Conservation (phyloP, 2,113 vertebrate genomes). For the Thymallus thymallus region DNA sequence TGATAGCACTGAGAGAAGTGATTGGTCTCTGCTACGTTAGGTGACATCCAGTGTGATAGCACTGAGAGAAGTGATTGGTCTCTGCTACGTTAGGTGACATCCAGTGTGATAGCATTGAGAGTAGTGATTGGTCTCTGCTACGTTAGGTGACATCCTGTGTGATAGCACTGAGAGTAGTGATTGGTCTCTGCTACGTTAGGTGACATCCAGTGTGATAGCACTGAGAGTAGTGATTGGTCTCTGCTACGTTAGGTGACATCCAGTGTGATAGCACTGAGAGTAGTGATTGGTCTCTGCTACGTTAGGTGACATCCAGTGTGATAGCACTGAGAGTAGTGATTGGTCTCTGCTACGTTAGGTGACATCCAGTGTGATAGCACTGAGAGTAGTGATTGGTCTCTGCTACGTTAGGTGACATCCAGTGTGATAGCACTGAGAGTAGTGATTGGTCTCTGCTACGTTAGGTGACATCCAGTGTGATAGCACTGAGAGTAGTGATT, state of each 20-base stretch:
- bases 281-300: neutral
- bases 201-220: neutral
- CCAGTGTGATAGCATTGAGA: neutral
- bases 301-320: neutral
- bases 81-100: constrained; percentile 1
- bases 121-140: neutral
- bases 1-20: neutral
- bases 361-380: constrained; percentile 1
- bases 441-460: neutral
- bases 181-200: neutral
- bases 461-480: neutral
- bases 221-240: neutral
- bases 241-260: neutral
- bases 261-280: neutral
- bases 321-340: neutral
- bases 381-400: neutral
- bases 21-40: neutral
- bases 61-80: neutral
- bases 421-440: neutral
- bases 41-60: constrained; percentile 1
- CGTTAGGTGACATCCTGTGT: neutral
- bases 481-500: neutral
- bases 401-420: neutral
- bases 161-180: neutral
- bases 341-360: neutral